Base-by-base conservation (phyloP, 1,140 invertebrate genomes). In the Habropoda laboriosa region DNA sequence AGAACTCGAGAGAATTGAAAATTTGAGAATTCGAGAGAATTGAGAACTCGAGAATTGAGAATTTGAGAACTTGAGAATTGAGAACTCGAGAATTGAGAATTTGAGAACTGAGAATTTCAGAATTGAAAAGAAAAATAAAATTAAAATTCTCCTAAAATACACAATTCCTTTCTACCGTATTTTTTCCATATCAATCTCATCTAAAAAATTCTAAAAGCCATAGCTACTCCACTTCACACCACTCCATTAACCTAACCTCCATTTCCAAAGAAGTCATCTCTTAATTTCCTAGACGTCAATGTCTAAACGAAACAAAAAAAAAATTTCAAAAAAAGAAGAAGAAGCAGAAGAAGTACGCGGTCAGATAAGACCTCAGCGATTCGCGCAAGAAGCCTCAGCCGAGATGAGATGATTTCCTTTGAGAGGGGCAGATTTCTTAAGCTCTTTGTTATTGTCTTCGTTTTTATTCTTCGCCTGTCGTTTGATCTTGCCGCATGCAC, bases 381-480 rank as follows among this genome's bases (percentile, higher is more conserved):
- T 18, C n/a, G 38, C 24, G n/a, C 2, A 1, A n/a, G 42, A 45
- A 35, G 55, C 42, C 18, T 61, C 51, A 27, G 55, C 21, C 30
- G 30, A 24, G 30, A 49, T 18, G 55, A n/a, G 27, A 60, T 73
- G 71, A 73, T 73, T 61, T 49, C 71, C 58, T 73, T 73, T 61
- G 55, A 73, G 57, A 73, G 55, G 63, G 57, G 30, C n/a, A 45
- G 71, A 73, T 73, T 73, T 61, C 71, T 61, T 60, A 51, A 51
- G 32, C 72, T 18, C 45, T 63, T 38, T 51, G 58, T 74, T 40
- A 74, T 63, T 63, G 42, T 63, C 58, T 74, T 74, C 72, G 51
- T 74, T 51, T 75, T 75, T 66, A 75, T 75, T 75, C 47, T 27
- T 55, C 27, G 35, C 27, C 40, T 18, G 47, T 32, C 27, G 27